Conservation (phyloP, 2,113 vertebrate species). For the Ciconia maguari region DNA sequence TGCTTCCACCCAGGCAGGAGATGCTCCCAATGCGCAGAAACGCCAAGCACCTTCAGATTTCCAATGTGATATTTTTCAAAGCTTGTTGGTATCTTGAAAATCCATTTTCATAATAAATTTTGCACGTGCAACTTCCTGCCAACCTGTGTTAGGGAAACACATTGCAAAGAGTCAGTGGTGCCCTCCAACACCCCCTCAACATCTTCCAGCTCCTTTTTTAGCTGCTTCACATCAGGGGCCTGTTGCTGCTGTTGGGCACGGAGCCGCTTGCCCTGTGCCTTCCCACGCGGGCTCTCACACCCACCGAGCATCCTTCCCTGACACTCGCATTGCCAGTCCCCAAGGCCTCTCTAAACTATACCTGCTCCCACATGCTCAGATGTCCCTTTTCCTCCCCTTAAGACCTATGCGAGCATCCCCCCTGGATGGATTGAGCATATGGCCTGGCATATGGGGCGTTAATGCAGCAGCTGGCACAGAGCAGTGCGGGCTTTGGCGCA, state of each 20-base stretch:
- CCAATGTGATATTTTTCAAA: rapidly evolving
- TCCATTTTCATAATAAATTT: rapidly evolving
- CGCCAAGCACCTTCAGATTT: background rate
- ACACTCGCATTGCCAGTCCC: rapidly evolving
- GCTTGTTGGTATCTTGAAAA: background rate
- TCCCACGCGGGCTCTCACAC: rapidly evolving
- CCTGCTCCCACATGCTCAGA: background rate
- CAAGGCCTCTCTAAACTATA: rapidly evolving
- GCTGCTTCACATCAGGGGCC: background rate
- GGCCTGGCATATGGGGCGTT: background rate
- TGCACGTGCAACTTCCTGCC: background rate
- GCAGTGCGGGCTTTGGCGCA: rapidly evolving
- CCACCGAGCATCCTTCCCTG: rapidly evolving
- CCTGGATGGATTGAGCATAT: rapidly evolving
- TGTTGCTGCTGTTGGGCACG: rapidly evolving
- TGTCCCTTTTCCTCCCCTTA: background rate
- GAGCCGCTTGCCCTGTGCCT: rapidly evolving
- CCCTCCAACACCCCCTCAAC: background rate
- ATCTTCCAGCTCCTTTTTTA: background rate
- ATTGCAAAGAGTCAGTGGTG: too few relatives aligned
- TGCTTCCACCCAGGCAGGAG: background rate
- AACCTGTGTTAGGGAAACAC: background rate
- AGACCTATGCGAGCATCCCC: rapidly evolving
- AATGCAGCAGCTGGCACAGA: background rate
- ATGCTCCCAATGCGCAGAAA: background rate